Conservation (phyloP, 2,888 invertebrate species). For the Tipula unca region DNA sequence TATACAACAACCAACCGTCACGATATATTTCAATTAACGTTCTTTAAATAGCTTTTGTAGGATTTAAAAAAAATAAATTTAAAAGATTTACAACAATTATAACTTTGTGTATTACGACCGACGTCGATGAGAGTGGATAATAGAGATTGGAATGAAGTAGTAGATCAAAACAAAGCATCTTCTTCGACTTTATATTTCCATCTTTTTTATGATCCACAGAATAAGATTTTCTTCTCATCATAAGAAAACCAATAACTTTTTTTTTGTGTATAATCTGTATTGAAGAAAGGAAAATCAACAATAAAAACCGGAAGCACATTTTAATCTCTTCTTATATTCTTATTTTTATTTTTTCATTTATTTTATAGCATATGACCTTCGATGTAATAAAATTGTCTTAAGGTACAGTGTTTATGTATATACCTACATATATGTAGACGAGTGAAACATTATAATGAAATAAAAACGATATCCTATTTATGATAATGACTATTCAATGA, state of each 20-base stretch:
- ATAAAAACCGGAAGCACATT: conserved; percentile 14
- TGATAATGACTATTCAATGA: background rate
- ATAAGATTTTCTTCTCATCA: background rate
- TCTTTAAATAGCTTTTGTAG: background rate
- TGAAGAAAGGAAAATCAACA: background rate
- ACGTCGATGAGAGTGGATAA: background rate
- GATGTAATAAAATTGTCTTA: background rate
- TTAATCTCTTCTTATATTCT: background rate
- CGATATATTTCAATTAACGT: background rate
- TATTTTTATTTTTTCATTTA: background rate
- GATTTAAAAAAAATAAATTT: background rate
- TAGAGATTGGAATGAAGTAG: background rate
- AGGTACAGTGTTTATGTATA: background rate
- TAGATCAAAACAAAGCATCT: background rate
- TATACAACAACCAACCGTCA: background rate
- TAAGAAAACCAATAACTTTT: background rate
- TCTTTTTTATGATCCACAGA: background rate
- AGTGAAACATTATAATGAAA: background rate
- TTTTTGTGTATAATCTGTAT: background rate
- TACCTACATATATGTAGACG: background rate
- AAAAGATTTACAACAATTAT: conserved; percentile 8
- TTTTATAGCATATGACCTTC: background rate
- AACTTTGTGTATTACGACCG: background rate
- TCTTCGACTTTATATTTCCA: background rate
- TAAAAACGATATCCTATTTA: conserved; percentile 15